Percentiles rank a stretch among this genome's conserved stretches.
Evolutionary conservation across 2,888 invertebrate species (phyloP).

Genomic region (Sphaerophoria rueppellii): DNA sequence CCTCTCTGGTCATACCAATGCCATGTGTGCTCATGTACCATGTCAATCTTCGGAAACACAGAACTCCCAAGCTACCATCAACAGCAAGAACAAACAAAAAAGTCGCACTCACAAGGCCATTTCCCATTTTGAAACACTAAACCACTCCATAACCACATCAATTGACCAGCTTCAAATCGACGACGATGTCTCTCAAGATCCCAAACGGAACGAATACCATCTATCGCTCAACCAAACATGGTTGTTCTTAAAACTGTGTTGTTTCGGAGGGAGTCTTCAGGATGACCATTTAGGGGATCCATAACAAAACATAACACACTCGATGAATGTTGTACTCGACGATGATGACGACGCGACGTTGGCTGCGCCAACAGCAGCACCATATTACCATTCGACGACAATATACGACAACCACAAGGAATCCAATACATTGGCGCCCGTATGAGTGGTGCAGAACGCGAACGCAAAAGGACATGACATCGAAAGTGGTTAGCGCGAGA

Average conservation of each 20-base stretch:
- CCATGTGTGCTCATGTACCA: conserved; percentile 49
- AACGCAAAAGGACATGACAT: conserved; percentile 56
- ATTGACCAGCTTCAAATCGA: conserved; percentile 24
- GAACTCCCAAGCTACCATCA: conserved; percentile 8
- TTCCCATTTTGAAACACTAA: conserved; percentile 37
- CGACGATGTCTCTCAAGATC: conserved; percentile 27
- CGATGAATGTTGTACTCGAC: conserved; percentile 23
- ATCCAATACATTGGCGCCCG: conserved; percentile 65
- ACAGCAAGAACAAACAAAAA: not conserved
- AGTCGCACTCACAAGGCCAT: conserved; percentile 21
- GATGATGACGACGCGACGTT: not conserved
- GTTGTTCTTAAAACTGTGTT: conserved; percentile 30
- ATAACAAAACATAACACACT: conserved; percentile 14
- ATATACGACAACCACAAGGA: conserved; percentile 39
- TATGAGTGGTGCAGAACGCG: conserved; percentile 35
- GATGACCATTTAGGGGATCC: conserved; percentile 56
- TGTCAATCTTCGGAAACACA: conserved; percentile 36
- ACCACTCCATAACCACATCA: conserved; percentile 37
- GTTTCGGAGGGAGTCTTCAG: not conserved
- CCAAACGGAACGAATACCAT: not conserved
- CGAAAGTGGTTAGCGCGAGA: conserved; percentile 56
- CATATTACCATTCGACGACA: conserved; percentile 12
- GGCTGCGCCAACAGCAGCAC: not conserved
- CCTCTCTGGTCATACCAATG: conserved; percentile 32
- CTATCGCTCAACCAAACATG: conserved; percentile 30